Conservation (phyloP, 2,113 vertebrate species). For the Pleuronectes platessa region DNA sequence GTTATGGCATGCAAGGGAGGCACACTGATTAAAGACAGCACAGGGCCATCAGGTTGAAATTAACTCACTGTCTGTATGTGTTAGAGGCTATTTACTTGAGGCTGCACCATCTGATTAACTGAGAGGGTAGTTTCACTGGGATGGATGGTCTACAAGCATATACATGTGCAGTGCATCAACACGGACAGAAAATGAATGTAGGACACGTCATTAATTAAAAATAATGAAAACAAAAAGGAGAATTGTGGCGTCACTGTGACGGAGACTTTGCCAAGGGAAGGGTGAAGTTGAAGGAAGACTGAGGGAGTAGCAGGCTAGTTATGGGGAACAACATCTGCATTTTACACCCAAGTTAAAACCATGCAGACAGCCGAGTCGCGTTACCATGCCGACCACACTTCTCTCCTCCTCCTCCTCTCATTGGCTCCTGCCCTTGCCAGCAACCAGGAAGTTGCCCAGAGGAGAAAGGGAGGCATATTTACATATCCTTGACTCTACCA, state of each 20-base stretch:
- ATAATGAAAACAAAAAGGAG: background rate
- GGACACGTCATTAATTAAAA: background rate
- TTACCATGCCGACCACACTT: conserved; percentile 85
- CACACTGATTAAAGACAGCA: conserved; percentile 40
- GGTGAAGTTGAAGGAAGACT: conserved; percentile 50
- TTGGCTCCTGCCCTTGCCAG: conserved; percentile 70
- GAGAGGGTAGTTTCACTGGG: too few relatives aligned
- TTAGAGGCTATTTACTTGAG: conserved; percentile 12
- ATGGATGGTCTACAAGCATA: background rate
- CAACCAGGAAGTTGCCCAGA: conserved; percentile 75
- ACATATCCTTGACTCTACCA: conserved; percentile 74
- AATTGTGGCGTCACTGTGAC: background rate
- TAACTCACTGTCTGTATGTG: conserved; percentile 6
- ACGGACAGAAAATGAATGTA: background rate
- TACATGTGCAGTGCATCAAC: background rate
- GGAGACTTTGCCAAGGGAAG: conserved; percentile 8
- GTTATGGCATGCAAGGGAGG: conserved; percentile 54
- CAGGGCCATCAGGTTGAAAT: conserved; percentile 28
- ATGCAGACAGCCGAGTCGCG: conserved; percentile 79
- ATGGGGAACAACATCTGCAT: conserved; percentile 85
- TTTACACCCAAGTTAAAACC: conserved; percentile 80
- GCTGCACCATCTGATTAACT: background rate
- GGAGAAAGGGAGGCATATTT: conserved; percentile 71
- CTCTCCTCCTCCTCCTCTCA: conserved; percentile 64
- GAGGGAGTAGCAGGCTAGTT: conserved; percentile 72